phyloP scores from a whole-genome alignment of 2,888 invertebrate genomes.

The Falcaria lacertinaria region DNA sequence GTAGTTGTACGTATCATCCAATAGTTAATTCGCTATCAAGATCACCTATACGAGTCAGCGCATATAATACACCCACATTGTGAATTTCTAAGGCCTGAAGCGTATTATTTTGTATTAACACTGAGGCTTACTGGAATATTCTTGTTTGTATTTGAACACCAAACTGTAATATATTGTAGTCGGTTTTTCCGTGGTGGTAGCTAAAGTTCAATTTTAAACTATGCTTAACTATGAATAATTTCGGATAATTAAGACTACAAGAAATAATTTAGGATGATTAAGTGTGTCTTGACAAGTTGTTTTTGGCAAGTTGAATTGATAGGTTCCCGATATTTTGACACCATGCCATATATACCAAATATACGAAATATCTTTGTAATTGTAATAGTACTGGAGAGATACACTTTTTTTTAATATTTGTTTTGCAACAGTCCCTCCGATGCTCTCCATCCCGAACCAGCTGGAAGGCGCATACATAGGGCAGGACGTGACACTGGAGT shows the following conservation, averaged over 20 bases:
- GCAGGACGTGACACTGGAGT: conserved; percentile 92
- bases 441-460: conserved; percentile 96
- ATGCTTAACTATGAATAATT: too few species aligned
- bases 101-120: not conserved
- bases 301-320: too few species aligned
- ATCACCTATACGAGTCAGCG: not conserved
- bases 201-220: not conserved
- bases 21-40: not conserved
- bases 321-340: too few species aligned
- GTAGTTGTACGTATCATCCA: not conserved
- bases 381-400: too few species aligned
- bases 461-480: conserved; percentile 93
- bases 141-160: not conserved
- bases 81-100: not conserved
- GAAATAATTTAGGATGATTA: too few species aligned
- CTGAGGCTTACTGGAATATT: not conserved
- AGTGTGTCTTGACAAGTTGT: too few species aligned
- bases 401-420: too few species aligned
- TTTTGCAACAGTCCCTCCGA: conserved; percentile 88
- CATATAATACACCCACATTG: conserved; percentile 1
- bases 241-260: too few species aligned
- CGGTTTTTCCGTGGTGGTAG: not conserved
- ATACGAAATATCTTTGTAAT: too few species aligned
- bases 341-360: too few species aligned
- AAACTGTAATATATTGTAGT: not conserved